Percentiles rank a stretch among this genome's conserved stretches.
phyloP scores from a whole-genome alignment of 2,797 vertebrate genomes.

The Channallabes apus region DNA sequence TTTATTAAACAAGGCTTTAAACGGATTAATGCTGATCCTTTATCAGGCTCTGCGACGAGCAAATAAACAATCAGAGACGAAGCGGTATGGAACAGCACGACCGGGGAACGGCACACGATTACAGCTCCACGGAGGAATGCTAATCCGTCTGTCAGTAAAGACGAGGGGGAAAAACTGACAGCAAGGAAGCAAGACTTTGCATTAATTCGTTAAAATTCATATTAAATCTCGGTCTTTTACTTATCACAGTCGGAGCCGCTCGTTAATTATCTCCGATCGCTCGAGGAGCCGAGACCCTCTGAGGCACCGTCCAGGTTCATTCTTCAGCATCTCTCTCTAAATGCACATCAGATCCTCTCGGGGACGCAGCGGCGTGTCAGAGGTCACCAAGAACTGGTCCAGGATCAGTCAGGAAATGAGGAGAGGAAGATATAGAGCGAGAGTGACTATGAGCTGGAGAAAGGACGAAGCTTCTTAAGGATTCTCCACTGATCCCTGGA shows the following conservation, averaged over 20 bases:
- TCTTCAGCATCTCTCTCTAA: not conserved
- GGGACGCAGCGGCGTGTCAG: not conserved
- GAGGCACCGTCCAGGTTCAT: not conserved
- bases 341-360: not conserved
- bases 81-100: not conserved
- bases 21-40: constrained; percentile 12
- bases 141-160: not conserved
- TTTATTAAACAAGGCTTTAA: constrained; percentile 12
- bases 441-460: not conserved
- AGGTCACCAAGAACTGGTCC: not conserved
- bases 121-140: not conserved
- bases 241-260: too few species aligned
- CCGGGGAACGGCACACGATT: not conserved
- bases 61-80: not conserved
- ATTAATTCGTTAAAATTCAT: not conserved
- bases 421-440: not conserved
- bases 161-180: not conserved
- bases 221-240: not conserved
- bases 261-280: not conserved
- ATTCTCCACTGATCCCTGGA: not conserved
- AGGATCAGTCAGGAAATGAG: not conserved
- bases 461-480: not conserved
- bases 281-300: not conserved
- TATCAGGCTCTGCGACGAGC: not conserved
- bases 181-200: not conserved